A percentile compares a stretch with the other conserved stretches of the same genome.
phyloP scores from a whole-genome alignment of 2,888 invertebrate genomes.

The Sminthurinus aureus region DNA sequence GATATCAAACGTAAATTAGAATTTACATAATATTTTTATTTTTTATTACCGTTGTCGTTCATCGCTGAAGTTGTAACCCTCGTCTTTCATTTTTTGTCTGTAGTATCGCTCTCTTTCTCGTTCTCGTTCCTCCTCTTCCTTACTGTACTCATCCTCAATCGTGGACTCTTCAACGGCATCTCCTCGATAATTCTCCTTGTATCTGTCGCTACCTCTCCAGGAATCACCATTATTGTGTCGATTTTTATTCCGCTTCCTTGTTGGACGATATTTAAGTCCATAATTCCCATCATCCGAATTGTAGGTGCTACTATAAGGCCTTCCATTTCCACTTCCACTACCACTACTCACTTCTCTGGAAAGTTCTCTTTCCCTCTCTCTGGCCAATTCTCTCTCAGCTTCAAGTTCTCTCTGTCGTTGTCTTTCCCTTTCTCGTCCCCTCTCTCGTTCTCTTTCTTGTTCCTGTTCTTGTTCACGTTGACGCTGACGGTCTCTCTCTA shows the following conservation, averaged over 20 bases:
- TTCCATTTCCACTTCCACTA: neutral
- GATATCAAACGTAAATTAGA: too few species aligned
- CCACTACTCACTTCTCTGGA: neutral
- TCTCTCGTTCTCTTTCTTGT: neutral
- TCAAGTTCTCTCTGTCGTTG: conserved; percentile 21
- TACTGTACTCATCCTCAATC: conserved; percentile 13
- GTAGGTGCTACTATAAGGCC: neutral
- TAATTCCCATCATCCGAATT: neutral
- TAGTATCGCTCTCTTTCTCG: neutral
- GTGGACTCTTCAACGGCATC: neutral
- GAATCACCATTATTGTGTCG: neutral
- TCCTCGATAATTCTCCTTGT: neutral
- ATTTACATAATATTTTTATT: too few species aligned
- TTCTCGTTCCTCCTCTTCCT: neutral
- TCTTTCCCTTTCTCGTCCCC: conserved; percentile 9
- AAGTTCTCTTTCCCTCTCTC: conserved; percentile 25
- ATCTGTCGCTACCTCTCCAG: neutral
- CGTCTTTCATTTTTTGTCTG: neutral
- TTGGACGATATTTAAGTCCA: neutral
- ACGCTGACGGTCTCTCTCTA: neutral
- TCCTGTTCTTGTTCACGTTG: neutral
- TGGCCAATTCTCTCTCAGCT: conserved; percentile 34
- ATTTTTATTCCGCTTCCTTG: neutral
- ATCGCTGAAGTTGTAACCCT: neutral
- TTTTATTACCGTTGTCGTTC: too few species aligned